Evolutionary conservation across 2,113 vertebrate species (phyloP), one percentile per base, ranked within the genome.

Genomic region (Narcine bancroftii): DNA sequence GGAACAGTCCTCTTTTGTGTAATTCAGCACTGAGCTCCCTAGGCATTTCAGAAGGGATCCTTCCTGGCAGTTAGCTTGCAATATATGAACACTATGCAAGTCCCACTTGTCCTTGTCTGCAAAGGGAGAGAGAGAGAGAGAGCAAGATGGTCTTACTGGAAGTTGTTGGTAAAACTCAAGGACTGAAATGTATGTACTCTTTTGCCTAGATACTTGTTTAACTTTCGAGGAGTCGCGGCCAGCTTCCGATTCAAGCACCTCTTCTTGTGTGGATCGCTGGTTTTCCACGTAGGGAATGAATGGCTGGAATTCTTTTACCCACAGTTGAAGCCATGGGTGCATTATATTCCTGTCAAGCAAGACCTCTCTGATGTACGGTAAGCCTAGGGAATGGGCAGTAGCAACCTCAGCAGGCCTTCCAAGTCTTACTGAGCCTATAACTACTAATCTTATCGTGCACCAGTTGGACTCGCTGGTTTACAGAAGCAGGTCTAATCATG

Each of bases 171-270:
- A 26, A 19, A 69, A 69, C 19, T n/a, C 17, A 66, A 24, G 66
- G 21, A 69, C 66, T 69, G 66, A 69, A 69, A 69, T 69, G 66
- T 21, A 1, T 29, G 5, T 24, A 26, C 24, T 69, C 92, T 93
- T n/a, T 93, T 13, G 92, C 93, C 15, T 92, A 97, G 99, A 94
- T 99, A 99, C 93, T 96, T 99, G 66, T 99, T 99, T 94, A 99
- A 99, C 95, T 99, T 99, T 94, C 97, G 99, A 0, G 99, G 99
- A 0, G 99, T 99, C 92, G 98, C 99, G 0, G 98, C 99, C 94
- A 99, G 99, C 94, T 99, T 99, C 95, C 98, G 99, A 2, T 93
- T 99, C 94, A 99, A 99, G 92, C 99, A 99, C 93, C 97, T 99
- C 72, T 99, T 99, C 94, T 95, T 99, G 45, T 99, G 99, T 1